Base-by-base conservation (phyloP, 2,113 vertebrate species). In the Phrynocephalus versicolor region DNA sequence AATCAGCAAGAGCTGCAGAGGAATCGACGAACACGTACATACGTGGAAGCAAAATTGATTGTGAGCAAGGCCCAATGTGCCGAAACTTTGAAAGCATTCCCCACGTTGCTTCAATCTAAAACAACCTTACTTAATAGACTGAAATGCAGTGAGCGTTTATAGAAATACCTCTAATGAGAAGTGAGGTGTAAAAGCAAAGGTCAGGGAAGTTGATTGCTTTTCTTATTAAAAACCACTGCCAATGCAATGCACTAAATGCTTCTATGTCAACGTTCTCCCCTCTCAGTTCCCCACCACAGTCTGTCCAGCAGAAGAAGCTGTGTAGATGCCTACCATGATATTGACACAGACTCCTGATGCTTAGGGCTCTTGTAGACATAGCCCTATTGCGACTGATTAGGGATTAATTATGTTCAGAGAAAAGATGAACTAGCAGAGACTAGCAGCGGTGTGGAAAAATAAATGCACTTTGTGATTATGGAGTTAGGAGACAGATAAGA, bases 141-240 rank as follows among this genome's bases (percentile, higher is more conserved):
- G 82, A 90, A 91, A 33, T 89, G 55, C 27, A 88, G 33, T 58
- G 81, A 81, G 55, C 13, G 82, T 92, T 89, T 72, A 55, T 55
- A 84, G 72, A 93, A 92, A 84, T 85, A 3, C 83, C 79, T 88
- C 64, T 88, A 94, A 88, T 84, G 87, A 85, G 78, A 88, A 86
- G 10, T 86, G 85, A 90, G 88, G 80, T 84, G 90, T 90, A 74
- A 90, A 93, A 90, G 82, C 64, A 92, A 91, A 90, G 83, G 81
- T 85, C 85, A 87, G 86, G 79, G 81, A 72, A 86, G 86, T 67
- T 89, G 87, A 87, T 93, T 91, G 85, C 37, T 92, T 93, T 92
- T 86, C 88, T 93, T 75, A 88, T 92, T 93, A 90, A 72, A 74
- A 69, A 88, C 14, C 39, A 83, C 57, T 75, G 83, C 72, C 60